phyloP scores from a whole-genome alignment of 2,888 invertebrate genomes.

The Tortricodes alternella region DNA sequence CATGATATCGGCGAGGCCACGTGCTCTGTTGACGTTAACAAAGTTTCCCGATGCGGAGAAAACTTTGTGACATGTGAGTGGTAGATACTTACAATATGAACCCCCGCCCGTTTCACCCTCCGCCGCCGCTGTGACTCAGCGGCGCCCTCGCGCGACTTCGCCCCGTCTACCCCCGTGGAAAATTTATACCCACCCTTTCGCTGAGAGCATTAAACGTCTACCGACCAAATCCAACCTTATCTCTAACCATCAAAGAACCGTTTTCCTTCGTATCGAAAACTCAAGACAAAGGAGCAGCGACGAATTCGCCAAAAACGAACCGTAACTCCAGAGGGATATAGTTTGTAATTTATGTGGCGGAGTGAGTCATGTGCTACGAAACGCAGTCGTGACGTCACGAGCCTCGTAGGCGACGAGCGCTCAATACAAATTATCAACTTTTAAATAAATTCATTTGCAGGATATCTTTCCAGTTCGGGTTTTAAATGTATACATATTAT shows the following conservation, averaged over 20 bases:
- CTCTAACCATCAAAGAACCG: constrained; percentile 50
- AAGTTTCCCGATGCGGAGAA: constrained; percentile 81
- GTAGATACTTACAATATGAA: constrained; percentile 80
- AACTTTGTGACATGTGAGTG: constrained; percentile 83
- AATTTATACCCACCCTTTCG: constrained; percentile 81
- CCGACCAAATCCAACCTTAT: constrained; percentile 56
- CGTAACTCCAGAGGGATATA: constrained; percentile 78
- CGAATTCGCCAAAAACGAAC: constrained; percentile 79
- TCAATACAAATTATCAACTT: background rate
- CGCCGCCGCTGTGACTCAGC: constrained; percentile 73
- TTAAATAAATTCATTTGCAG: background rate
- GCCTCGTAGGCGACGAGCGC: constrained; percentile 49
- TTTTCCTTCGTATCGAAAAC: constrained; percentile 42
- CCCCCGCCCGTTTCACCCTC: constrained; percentile 44
- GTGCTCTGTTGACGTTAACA: constrained; percentile 82
- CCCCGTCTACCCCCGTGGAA: constrained; percentile 81
- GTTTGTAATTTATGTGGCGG: constrained; percentile 76
- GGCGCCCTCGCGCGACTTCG: constrained; percentile 81
- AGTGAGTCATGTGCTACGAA: constrained; percentile 72
- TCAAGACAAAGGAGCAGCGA: constrained; percentile 76
- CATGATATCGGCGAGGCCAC: constrained; percentile 74
- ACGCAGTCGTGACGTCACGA: constrained; percentile 71
- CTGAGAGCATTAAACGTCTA: constrained; percentile 69
- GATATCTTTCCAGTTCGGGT: background rate
- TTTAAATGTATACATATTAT: no score